These are phyloP conservation scores for Phrynosoma blainvillii DNA, from an alignment of 2,113 vertebrate species.

Conservation along the genomic window DNA sequence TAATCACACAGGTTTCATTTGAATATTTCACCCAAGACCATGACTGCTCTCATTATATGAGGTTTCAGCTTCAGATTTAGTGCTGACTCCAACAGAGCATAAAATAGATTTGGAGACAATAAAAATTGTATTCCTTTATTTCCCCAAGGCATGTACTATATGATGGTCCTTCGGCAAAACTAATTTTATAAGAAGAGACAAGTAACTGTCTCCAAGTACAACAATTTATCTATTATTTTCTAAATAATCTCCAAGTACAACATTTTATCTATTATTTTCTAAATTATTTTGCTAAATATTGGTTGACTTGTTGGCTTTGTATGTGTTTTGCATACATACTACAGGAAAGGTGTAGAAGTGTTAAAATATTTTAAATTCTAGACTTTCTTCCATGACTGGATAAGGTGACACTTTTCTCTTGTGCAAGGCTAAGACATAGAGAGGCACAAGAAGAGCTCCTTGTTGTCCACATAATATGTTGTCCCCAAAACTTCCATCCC, in stretches of 20 bases:
- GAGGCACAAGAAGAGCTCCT: background rate
- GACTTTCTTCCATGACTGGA: background rate
- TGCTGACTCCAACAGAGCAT: constrained; percentile 60
- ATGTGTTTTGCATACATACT: constrained; percentile 35
- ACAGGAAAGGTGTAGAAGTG: background rate
- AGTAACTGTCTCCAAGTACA: constrained; percentile 66
- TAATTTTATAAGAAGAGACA: constrained; percentile 65
- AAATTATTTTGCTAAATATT: constrained; percentile 64
- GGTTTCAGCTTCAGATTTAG: constrained; percentile 67
- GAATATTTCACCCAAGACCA: constrained; percentile 41
- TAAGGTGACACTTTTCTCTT: too few relatives aligned
- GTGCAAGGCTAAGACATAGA: too few relatives aligned
- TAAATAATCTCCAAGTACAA: constrained; percentile 64
- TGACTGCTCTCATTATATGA: constrained; percentile 52
- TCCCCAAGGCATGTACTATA: constrained; percentile 61
- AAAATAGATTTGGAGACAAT: constrained; percentile 73
- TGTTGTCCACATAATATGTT: background rate
- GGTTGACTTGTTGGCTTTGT: constrained; percentile 49
- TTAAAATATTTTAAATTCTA: background rate
- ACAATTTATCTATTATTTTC: constrained; percentile 35
- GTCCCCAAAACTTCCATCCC: too few relatives aligned
- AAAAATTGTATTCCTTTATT: constrained; percentile 71
- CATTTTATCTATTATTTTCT: constrained; percentile 36
- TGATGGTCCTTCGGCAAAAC: constrained; percentile 68
- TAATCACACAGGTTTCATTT: constrained; percentile 26